A percentile compares a stretch with the other conserved stretches of the same genome.
Evolutionary conservation across 2,113 vertebrate species (phyloP).

Genomic region (Holacanthus passer): DNA sequence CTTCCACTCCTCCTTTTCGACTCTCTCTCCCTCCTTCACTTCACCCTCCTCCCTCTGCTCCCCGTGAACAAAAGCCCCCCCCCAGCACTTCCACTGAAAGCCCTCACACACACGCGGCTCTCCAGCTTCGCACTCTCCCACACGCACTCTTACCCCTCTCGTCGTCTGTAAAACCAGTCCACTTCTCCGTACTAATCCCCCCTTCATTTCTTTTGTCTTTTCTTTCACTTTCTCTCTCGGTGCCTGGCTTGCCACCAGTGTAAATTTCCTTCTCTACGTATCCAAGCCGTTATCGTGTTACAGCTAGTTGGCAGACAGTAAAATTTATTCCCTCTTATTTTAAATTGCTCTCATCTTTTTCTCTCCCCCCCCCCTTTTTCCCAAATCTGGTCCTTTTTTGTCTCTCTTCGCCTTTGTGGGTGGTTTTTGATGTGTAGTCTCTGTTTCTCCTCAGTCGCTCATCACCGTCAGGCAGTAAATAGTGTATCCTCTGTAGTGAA

Average conservation of each 20-base stretch:
- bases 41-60: constrained; percentile 62
- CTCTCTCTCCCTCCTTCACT: constrained; percentile 45
- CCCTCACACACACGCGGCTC: constrained; percentile 71
- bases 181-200: constrained; percentile 65
- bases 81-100: constrained; percentile 71
- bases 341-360: constrained; percentile 63
- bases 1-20: constrained; percentile 53
- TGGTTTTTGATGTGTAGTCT: constrained; percentile 67
- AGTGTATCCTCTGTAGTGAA: constrained; percentile 70
- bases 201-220: constrained; percentile 69
- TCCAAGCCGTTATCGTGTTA: constrained; percentile 75
- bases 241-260: constrained; percentile 56
- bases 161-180: constrained; percentile 68
- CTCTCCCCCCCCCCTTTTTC: neutral
- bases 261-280: constrained; percentile 61
- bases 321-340: constrained; percentile 64
- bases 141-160: constrained; percentile 66
- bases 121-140: constrained; percentile 66
- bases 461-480: constrained; percentile 63
- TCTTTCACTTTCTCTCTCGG: constrained; percentile 33
- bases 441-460: constrained; percentile 62
- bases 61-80: constrained; percentile 77
- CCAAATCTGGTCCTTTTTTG: constrained; percentile 14
- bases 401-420: constrained; percentile 68
- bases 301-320: constrained; percentile 70